phyloP scores from a whole-genome alignment of 2,113 vertebrate genomes.

The Gavialis gangeticus region DNA sequence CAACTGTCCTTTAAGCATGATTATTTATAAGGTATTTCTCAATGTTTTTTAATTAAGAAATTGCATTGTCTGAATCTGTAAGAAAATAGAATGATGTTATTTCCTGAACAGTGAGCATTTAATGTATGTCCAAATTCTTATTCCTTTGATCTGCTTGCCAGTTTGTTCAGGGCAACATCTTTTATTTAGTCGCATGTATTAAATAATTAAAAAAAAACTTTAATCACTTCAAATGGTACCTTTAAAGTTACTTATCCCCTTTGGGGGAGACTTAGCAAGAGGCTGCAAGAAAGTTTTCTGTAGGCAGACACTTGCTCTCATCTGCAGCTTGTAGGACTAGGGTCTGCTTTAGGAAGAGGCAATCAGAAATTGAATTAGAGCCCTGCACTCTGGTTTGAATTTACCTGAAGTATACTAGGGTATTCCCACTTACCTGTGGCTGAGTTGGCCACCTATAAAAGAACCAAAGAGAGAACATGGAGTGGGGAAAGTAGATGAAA shows the following conservation, averaged over 20 bases:
- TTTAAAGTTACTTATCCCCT: no score
- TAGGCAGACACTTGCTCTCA: not conserved
- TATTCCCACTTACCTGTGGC: not conserved
- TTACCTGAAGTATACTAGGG: accelerated
- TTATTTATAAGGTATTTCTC: no score
- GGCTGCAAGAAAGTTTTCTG: no score
- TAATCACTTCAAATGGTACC: no score
- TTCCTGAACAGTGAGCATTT: slow-evolving; percentile 15
- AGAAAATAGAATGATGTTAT: slow-evolving; percentile 3
- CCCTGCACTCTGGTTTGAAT: not conserved
- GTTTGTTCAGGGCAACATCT: no score
- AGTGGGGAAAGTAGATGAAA: not conserved
- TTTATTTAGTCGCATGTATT: no score
- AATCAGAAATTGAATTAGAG: not conserved
- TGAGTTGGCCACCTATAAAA: not conserved
- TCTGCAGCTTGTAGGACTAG: not conserved
- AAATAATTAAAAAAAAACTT: no score
- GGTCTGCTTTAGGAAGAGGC: not conserved
- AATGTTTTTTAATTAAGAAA: not conserved
- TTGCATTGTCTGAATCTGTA: not conserved
- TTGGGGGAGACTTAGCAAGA: no score
- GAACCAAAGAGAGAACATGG: not conserved
- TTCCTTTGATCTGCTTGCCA: no score
- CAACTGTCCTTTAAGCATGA: no score
- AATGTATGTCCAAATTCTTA: not conserved